Conservation (phyloP, 35 echinoderm and acorn worm genomes). For the Antedon bifida region DNA sequence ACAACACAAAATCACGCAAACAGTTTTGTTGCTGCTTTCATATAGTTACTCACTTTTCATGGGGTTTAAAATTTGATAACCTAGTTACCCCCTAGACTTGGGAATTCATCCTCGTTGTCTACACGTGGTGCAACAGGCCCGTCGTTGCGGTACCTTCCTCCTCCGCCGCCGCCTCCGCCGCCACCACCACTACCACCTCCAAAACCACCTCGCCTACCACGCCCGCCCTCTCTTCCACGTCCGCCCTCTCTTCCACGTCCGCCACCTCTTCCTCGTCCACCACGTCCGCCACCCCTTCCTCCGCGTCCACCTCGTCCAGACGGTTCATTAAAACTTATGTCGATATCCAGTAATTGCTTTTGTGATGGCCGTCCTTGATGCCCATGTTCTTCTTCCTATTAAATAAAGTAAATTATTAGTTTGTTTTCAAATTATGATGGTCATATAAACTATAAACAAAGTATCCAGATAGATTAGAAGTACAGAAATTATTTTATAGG, state of each 20-base stretch:
- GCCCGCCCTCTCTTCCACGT: conserved; percentile 13
- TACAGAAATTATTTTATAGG: no score
- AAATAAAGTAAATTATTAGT: background rate
- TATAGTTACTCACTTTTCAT: no score
- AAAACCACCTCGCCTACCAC: conserved; percentile 12
- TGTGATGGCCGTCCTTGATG: conserved; percentile 7
- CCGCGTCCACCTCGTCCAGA: conserved; percentile 22
- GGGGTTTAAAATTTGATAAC: background rate
- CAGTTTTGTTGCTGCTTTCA: background rate
- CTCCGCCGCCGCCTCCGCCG: conserved; percentile 21
- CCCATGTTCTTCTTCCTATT: background rate
- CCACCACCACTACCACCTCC: conserved; percentile 25
- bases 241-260: conserved; percentile 21
- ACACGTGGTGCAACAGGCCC: conserved; percentile 37
- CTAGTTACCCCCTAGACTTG: conserved; percentile 19
- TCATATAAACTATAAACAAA: background rate
- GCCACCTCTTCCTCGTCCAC: conserved; percentile 15
- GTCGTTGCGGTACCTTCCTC: conserved; percentile 5
- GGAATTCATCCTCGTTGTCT: conserved; percentile 75
- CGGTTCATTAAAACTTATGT: conserved; percentile 57
- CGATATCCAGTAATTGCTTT: conserved; percentile 51
- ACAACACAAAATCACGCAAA: background rate
- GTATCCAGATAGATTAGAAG: background rate
- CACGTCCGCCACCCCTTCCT: conserved; percentile 17
- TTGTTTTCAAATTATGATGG: background rate